These are phyloP conservation scores for Pteropus alecto DNA, from an alignment of 2,113 vertebrate species.

Conservation along the genomic window DNA sequence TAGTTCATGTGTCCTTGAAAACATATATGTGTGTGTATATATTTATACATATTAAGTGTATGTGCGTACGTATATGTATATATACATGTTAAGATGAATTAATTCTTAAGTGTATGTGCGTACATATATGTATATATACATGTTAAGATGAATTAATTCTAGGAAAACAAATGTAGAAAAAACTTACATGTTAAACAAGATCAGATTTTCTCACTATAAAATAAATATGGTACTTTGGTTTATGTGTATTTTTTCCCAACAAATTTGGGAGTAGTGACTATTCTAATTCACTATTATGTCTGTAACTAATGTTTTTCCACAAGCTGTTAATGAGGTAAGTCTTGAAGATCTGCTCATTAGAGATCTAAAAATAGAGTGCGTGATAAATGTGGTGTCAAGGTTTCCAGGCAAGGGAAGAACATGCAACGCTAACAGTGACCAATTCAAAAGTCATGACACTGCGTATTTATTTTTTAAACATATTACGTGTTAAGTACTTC, in stretches of 20 bases:
- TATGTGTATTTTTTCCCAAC: conserved; percentile 56
- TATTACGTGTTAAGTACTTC: conserved; percentile 89
- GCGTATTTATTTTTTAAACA: conserved; percentile 88
- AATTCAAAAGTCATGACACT: conserved; percentile 82
- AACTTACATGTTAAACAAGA: conserved; percentile 21
- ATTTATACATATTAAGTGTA: too few relatives aligned
- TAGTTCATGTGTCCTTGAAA: conserved; percentile 55
- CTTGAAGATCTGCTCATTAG: conserved; percentile 87
- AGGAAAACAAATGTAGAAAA: conserved; percentile 19
- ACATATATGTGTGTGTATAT: neutral
- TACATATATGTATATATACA: neutral
- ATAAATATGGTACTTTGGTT: conserved; percentile 40
- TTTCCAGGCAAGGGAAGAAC: conserved; percentile 81
- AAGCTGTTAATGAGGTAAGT: conserved; percentile 87
- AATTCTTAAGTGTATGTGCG: too few relatives aligned
- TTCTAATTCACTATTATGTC: conserved; percentile 78
- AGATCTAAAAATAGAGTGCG: conserved; percentile 90
- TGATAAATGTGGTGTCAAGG: conserved; percentile 90
- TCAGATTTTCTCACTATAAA: conserved; percentile 44
- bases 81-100: too few relatives aligned
- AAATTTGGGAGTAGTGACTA: conserved; percentile 67
- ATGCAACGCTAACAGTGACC: conserved; percentile 78
- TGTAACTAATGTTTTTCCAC: conserved; percentile 81
- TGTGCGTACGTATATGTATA: too few relatives aligned
- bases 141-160: conserved; percentile 44